Base-by-base conservation (phyloP, 2,113 vertebrate species). In the Oryzias curvinotus region DNA sequence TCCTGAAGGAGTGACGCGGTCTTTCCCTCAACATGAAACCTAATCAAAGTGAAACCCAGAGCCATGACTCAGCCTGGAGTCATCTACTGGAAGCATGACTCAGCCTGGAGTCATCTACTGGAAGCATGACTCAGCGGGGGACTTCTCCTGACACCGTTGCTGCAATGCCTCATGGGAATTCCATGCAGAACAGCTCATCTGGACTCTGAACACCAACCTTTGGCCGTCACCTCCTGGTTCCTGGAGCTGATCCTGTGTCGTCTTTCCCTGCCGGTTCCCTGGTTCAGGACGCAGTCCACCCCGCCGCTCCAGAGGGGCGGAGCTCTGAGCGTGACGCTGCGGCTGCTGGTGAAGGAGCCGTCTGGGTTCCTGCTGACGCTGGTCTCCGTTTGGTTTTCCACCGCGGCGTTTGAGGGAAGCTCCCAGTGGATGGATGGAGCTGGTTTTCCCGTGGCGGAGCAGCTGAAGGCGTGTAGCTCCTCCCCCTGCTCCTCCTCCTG, bases 381-480 rank as follows among this genome's bases (percentile, higher is more conserved):
- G 0, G 15, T 36, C 14, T 5, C 5, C 0, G 14, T 3, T 3
- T 19, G 3, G 0, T 23, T 1, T 3, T 1, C 7, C 23, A 1
- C 2, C 1, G 0, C 4, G 16, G 5, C 13, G 0, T 1, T 15
- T 1, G 21, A 6, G 4, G 57, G 14, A 36, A 14, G 2, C 5
- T 15, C 26, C 91, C 87, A 92, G 1, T 30, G 5, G 10, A 93
- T 65, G 48, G 51, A 49, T 0, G 91, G 91, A 7, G 80, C 57
- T 16, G 90, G 89, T 88, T 88, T 91, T 0, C 91, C 91, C 0
- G 87, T 91, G 10, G 84, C 88, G 5, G 84, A 80, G 82, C 91
- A 93, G 51, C 71, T 78, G 4, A 92, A 78, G 23, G 58, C 42
- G 1, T 78, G 16, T 60, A 3, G 10, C 3, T 2, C 4, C 25